Evolutionary conservation across 2,113 vertebrate genomes (phyloP).

Genomic region (Synchiropus splendidus): DNA sequence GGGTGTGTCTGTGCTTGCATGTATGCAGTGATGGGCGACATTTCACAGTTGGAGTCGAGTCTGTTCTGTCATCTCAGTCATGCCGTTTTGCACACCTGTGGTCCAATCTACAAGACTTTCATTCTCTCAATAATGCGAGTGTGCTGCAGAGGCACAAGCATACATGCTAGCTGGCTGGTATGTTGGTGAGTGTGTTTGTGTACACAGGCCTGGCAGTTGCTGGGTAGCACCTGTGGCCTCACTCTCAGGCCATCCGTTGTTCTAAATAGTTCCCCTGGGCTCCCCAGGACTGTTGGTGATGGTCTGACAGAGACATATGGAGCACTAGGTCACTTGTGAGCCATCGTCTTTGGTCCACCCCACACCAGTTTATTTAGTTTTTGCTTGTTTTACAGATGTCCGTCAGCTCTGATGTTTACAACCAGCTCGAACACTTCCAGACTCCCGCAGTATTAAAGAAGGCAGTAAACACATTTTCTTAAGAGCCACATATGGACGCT

Average conservation of each 20-base stretch:
- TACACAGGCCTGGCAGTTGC: conserved; percentile 52
- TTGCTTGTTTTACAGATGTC: conserved; percentile 48
- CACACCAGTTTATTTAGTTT: conserved; percentile 28
- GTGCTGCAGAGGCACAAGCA: conserved; percentile 8
- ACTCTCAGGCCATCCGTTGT: conserved; percentile 42
- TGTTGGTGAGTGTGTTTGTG: conserved; percentile 35
- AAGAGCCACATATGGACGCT: no score
- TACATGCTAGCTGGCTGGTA: conserved; percentile 7
- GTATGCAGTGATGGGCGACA: conserved; percentile 3
- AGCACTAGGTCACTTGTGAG: conserved; percentile 19
- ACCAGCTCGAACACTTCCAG: no score
- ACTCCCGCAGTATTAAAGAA: neutral
- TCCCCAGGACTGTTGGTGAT: conserved; percentile 27
- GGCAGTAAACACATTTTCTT: neutral
- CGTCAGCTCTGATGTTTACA: conserved; percentile 29
- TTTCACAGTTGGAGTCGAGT: neutral
- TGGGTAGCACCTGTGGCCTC: conserved; percentile 55
- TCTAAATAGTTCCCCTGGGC: conserved; percentile 47
- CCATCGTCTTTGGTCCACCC: conserved; percentile 6
- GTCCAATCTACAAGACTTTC: conserved; percentile 5
- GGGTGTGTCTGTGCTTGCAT: conserved; percentile 1
- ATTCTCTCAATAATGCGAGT: conserved; percentile 26
- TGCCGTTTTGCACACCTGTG: conserved; percentile 20
- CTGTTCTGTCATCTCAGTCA: conserved; percentile 1
- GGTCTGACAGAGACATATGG: conserved; percentile 10